Evolutionary conservation across 2,888 invertebrate species (phyloP).

Genomic region (Sceliomorpha sp.): DNA sequence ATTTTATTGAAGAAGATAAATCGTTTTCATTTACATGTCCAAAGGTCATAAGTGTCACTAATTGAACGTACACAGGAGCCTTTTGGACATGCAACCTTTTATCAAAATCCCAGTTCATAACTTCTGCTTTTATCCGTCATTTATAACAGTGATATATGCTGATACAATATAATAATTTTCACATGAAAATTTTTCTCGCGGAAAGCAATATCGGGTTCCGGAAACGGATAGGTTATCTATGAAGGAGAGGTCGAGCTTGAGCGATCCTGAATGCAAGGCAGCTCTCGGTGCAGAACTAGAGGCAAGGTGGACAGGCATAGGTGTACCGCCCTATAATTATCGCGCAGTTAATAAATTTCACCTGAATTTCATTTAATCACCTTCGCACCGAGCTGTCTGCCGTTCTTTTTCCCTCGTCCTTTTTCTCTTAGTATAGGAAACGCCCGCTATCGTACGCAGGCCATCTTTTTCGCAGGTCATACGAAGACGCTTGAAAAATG

Average conservation of each 20-base stretch:
- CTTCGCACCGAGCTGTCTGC: slow-evolving; percentile 56
- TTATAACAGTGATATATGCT: too few relatives aligned
- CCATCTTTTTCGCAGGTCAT: slow-evolving; percentile 44
- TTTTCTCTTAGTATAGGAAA: slow-evolving; percentile 44
- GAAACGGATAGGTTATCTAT: slow-evolving; percentile 48
- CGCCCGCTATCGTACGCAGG: slow-evolving; percentile 38
- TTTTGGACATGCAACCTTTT: too few relatives aligned
- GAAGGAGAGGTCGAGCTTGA: slow-evolving; percentile 35
- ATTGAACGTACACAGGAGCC: too few relatives aligned
- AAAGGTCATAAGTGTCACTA: too few relatives aligned
- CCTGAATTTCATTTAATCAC: slow-evolving; percentile 60
- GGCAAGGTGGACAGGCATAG: slow-evolving; percentile 64
- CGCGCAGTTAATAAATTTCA: slow-evolving; percentile 72
- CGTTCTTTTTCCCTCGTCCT: too few relatives aligned
- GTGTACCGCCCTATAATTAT: slow-evolving; percentile 73
- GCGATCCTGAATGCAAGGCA: slow-evolving; percentile 35
- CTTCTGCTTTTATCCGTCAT: too few relatives aligned
- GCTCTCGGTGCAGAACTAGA: slow-evolving; percentile 54
- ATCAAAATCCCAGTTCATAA: too few relatives aligned
- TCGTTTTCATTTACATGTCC: too few relatives aligned
- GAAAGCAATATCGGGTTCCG: slow-evolving; percentile 28
- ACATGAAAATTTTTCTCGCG: too few relatives aligned
- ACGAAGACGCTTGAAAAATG: slow-evolving; percentile 24
- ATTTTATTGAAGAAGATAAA: too few relatives aligned
- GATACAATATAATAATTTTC: too few relatives aligned